phyloP scores from a whole-genome alignment of 1,140 invertebrate genomes.

The Holcopasites calliopsidis region DNA sequence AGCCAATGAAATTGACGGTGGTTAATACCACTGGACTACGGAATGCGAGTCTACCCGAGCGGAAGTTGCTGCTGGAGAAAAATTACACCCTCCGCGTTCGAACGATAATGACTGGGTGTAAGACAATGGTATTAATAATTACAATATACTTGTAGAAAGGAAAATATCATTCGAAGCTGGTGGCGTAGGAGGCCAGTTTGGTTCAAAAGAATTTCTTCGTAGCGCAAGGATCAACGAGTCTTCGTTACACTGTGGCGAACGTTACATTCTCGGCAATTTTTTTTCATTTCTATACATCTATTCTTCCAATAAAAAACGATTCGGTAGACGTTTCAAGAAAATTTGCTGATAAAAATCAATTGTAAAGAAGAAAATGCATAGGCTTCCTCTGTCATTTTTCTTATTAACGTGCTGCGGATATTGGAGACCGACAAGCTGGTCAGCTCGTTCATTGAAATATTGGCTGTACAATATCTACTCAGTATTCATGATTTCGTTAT shows the following conservation, averaged over 20 bases:
- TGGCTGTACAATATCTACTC: constrained; percentile 45
- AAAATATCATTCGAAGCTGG: neutral
- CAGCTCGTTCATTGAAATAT: constrained; percentile 13
- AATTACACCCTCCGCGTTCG: neutral
- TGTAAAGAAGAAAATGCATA: constrained; percentile 35
- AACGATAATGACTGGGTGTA: too few species aligned
- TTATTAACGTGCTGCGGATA: constrained; percentile 42
- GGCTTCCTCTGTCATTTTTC: constrained; percentile 40
- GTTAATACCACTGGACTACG: neutral
- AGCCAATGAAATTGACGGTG: neutral
- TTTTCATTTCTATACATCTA: neutral
- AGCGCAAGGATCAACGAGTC: neutral
- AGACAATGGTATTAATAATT: neutral
- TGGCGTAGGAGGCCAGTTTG: too few species aligned
- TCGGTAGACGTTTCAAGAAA: neutral
- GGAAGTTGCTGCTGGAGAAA: neutral
- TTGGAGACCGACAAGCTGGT: constrained; percentile 47
- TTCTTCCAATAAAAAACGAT: neutral
- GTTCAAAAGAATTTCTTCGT: neutral
- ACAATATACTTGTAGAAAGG: neutral
- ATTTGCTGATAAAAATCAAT: neutral
- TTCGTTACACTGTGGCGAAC: neutral
- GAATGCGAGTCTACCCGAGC: neutral
- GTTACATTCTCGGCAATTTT: neutral
- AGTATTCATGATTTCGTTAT: constrained; percentile 12